Base-by-base conservation (phyloP, 2,797 vertebrate genomes). In the Percopsis omiscomaycus region DNA sequence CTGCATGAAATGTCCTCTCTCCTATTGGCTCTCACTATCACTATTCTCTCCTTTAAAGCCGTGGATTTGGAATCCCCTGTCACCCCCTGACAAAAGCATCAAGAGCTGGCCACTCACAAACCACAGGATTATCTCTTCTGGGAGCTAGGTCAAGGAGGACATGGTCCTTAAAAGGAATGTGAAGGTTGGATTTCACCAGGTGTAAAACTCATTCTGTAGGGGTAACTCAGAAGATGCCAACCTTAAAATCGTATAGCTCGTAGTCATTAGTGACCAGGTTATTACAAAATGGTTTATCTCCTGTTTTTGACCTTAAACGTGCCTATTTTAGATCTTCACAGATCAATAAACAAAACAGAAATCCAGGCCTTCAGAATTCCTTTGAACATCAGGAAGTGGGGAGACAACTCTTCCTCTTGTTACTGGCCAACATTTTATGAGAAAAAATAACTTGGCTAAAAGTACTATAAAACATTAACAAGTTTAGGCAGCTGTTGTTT, bases 41-140 rank as follows among this genome's bases (percentile, higher is more conserved):
- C 72, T 66, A 75, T 78, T 87, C 81, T 78, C 61, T 65, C 55
- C 30, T 77, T 81, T 75, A 83, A 90, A 83, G 66, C 83, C 79
- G 62, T 66, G 68, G 68, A 79, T 81, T 89, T 77, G 81, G 80
- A 69, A 75, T 80, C 71, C 66, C 76, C 85, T 78, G 74, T 84
- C 84, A 88, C 65, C 71, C 74, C 57, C 54, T 73, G 72, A 91
- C 81, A 90, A 86, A 88, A 79, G 87, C 89, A 87, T 82, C 89
- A 90, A 85, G 71, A 74, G 64, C 59, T 62, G 68, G 75, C 71
- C 68, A 62, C 71, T 84, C 68, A 64, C 66, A 73, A 86, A 84
- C 75, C 81, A 51, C 3, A 30, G 74, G 90, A 88, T 93, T 89
- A 90, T 82, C 73, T 81, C 73, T 68, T 63, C 52, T 65, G 61